Conservation (phyloP, 2,888 invertebrate species). For the Argynnis bischoffii region DNA sequence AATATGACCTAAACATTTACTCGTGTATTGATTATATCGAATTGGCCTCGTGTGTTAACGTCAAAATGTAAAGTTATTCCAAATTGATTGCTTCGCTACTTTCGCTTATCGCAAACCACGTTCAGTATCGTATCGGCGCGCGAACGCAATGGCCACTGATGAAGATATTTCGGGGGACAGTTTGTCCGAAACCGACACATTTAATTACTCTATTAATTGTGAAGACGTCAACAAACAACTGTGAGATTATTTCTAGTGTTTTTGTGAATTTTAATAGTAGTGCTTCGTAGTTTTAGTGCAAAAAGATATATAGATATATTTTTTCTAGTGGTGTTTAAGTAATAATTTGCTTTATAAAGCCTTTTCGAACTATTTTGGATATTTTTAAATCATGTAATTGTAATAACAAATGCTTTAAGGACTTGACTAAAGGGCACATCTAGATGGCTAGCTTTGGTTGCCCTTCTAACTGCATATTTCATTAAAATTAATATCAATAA, state of each 20-base stretch:
- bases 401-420: neutral
- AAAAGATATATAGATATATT: neutral
- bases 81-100: slow-evolving; percentile 48
- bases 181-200: slow-evolving; percentile 51
- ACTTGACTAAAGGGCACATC: slow-evolving; percentile 3
- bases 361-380: neutral
- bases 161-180: slow-evolving; percentile 67
- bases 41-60: slow-evolving; percentile 32
- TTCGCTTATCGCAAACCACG: slow-evolving; percentile 50
- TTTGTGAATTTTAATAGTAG: slow-evolving; percentile 6
- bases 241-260: slow-evolving; percentile 38
- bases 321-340: neutral
- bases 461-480: slow-evolving; percentile 5
- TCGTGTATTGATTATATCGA: neutral
- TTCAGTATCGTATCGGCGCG: slow-evolving; percentile 55
- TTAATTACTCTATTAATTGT: slow-evolving; percentile 35
- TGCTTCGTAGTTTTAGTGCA: neutral
- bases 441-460: neutral
- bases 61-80: slow-evolving; percentile 48
- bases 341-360: neutral
- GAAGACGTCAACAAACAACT: slow-evolving; percentile 36
- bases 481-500: neutral
- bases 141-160: slow-evolving; percentile 38
- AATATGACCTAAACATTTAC: slow-evolving; percentile 6
- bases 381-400: neutral